A percentile compares a stretch with the other conserved stretches of the same genome.
Evolutionary conservation across 2,113 vertebrate species (phyloP).

Genomic region (Chaetops frenatus): DNA sequence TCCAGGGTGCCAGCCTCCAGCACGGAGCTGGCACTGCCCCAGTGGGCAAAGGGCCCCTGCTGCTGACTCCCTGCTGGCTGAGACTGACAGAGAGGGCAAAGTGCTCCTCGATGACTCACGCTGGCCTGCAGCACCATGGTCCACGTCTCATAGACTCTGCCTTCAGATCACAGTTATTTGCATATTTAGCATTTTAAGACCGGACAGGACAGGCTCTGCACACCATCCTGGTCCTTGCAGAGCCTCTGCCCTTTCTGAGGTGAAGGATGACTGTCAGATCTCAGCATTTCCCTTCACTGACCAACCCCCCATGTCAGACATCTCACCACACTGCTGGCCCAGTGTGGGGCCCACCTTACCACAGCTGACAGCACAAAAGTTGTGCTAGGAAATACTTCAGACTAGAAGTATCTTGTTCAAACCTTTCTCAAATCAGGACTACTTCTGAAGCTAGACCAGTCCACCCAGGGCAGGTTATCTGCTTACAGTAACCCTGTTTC

Average conservation of each 20-base stretch:
- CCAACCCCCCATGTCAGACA: rapidly evolving
- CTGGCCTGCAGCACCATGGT: not conserved
- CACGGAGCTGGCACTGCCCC: not conserved
- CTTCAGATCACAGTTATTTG: not conserved
- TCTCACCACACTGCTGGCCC: not conserved
- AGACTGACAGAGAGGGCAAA: not conserved
- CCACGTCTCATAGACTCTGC: not conserved
- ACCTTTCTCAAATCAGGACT: not conserved
- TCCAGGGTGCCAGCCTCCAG: not conserved
- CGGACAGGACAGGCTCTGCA: not conserved
- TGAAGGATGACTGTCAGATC: not conserved
- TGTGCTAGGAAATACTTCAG: not conserved
- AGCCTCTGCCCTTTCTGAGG: not conserved
- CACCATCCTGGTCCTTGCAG: not conserved
- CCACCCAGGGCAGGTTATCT: not conserved
- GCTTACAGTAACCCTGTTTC: not conserved
- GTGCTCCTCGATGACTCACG: not conserved
- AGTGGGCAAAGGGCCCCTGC: not conserved
- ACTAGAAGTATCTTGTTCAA: not conserved
- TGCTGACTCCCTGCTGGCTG: not conserved
- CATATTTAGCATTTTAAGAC: not conserved
- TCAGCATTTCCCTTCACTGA: rapidly evolving
- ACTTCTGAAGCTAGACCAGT: not conserved
- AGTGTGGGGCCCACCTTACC: rapidly evolving
- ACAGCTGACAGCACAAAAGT: not conserved